Evolutionary conservation across 2,113 vertebrate genomes (phyloP), one percentile per base, ranked within the genome.

Genomic region (Macroglossus sobrinus): DNA sequence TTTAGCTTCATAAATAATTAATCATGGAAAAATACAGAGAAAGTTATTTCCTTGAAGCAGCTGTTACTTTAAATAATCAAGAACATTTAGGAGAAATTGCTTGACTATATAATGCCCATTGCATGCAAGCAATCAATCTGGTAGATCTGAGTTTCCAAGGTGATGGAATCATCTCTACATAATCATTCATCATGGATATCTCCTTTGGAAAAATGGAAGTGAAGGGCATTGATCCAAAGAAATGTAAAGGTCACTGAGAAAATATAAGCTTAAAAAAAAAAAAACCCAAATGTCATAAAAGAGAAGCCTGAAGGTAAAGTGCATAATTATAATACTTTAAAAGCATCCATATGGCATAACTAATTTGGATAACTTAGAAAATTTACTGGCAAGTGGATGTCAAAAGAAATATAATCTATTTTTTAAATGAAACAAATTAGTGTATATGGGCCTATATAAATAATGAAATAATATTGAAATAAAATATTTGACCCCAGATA

Each of bases 141-240:
- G 14, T 38, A 75, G 66, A 53, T 59, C 24, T 69, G 19, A 30
- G 3, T 79, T 28, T 92, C 38, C 40, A 68, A 45, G 22, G 38
- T 74, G 28, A 84, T 88, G 69, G n/a, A 43, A 28, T 91, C 55
- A 50, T 63, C 53, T 71, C 45, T 47, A 69, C 53, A 24, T 43
- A 35, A 33, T 64, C 13, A 40, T 78, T 76, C 47, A 74, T 50
- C 57, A 64, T 24, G 8, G 16, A 53, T 53, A 45, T 19, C 16
- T 10, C 64, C 78, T 85, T 69, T 61, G 57, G 57, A 92, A 84
- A 91, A 95, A 74, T 43, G 50, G 40, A 91, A 87, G n/a, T 5
- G 15, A 75, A 75, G 66, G 21, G 47, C 84, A 92, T 3, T 96
- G 94, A 89, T 89, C 40, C 74, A 82, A 95, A 92, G 71, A 84